These are phyloP conservation scores for Perca fluviatilis DNA, from an alignment of 2,113 vertebrate species.

Conservation along the genomic window DNA sequence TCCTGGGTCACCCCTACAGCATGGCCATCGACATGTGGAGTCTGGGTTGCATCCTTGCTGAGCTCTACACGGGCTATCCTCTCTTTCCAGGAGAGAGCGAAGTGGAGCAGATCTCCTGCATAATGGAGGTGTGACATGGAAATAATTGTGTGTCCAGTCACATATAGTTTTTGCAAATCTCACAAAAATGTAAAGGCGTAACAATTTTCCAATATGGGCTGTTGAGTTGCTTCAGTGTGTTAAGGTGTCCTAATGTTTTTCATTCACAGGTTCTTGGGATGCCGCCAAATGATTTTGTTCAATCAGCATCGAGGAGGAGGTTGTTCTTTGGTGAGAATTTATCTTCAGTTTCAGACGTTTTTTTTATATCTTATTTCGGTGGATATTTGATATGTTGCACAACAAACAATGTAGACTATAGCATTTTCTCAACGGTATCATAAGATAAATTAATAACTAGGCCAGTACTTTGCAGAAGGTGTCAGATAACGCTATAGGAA, in stretches of 20 bases:
- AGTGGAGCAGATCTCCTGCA: conserved; percentile 93
- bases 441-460: background rate
- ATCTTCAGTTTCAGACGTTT: background rate
- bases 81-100: conserved; percentile 95
- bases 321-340: conserved; percentile 91
- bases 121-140: conserved; percentile 90
- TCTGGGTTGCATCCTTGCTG: conserved; percentile 94
- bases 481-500: background rate
- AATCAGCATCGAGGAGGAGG: conserved; percentile 89
- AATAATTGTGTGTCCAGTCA: background rate
- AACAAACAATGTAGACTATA: background rate
- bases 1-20: conserved; percentile 94
- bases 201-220: background rate
- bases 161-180: background rate
- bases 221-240: conserved; percentile 4
- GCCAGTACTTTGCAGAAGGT: background rate
- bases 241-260: conserved; percentile 2
- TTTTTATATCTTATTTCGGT: background rate
- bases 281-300: conserved; percentile 90
- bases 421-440: background rate
- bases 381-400: background rate
- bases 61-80: conserved; percentile 91
- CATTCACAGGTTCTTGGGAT: conserved; percentile 90
- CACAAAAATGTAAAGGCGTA: background rate
- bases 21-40: conserved; percentile 99